Evolutionary conservation across 2,888 invertebrate genomes (phyloP).

Genomic region (Crossocerus cetratus): DNA sequence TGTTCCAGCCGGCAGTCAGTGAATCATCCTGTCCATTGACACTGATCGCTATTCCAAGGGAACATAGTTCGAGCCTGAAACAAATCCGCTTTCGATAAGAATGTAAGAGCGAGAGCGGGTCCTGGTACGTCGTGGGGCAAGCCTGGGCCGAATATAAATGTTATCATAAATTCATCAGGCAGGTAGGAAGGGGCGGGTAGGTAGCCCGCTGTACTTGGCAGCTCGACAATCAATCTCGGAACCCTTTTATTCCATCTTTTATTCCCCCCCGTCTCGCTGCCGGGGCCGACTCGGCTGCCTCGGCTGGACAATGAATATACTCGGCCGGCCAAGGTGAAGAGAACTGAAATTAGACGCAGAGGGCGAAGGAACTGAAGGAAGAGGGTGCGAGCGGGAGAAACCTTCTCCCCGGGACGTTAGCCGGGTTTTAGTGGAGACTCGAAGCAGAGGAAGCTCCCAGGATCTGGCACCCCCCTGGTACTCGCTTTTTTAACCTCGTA

Average conservation of each 20-base stretch:
- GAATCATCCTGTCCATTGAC: no score
- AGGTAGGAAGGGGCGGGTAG: constrained; percentile 18
- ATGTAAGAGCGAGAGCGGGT: not conserved
- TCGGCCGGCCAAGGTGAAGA: constrained; percentile 23
- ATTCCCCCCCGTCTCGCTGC: constrained; percentile 10
- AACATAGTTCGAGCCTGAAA: not conserved
- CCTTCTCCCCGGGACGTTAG: no score
- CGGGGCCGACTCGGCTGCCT: constrained; percentile 31
- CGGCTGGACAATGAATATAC: constrained; percentile 56
- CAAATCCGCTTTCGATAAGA: constrained; percentile 1
- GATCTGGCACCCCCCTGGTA: constrained; percentile 12
- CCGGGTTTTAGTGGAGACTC: not conserved
- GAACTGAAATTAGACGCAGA: constrained; percentile 5
- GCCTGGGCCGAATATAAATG: constrained; percentile 29
- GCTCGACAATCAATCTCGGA: constrained; percentile 50
- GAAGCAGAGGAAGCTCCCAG: constrained; percentile 36
- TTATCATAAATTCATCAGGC: constrained; percentile 47
- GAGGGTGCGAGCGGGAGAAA: not conserved
- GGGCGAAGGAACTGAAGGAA: not conserved
- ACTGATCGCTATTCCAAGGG: no score
- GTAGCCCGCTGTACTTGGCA: constrained; percentile 32
- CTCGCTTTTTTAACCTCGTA: not conserved
- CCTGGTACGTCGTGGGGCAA: no score
- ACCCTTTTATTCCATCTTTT: not conserved
- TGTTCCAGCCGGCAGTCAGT: no score